These are phyloP conservation scores for Carlito syrichta DNA, from an alignment of 2,113 vertebrate species.

Conservation along the genomic window DNA sequence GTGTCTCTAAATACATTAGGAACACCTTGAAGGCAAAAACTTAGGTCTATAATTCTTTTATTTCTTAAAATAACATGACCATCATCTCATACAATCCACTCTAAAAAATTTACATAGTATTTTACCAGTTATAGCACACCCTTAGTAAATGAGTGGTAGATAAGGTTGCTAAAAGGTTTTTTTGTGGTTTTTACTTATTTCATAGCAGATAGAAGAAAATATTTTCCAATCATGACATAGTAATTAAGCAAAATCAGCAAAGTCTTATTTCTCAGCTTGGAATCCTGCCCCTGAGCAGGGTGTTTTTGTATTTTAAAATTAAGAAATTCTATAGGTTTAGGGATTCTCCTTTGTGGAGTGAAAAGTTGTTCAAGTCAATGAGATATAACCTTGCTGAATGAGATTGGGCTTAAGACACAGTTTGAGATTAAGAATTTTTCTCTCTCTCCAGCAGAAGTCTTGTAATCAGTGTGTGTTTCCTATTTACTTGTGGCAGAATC, in stretches of 20 bases:
- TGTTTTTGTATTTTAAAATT: neutral
- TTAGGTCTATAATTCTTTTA: neutral
- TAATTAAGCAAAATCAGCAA: neutral
- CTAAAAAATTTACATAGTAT: neutral
- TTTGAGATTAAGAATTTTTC: neutral
- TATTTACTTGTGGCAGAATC: conserved; percentile 17
- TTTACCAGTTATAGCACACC: neutral
- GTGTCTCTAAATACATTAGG: neutral
- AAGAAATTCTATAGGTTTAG: neutral
- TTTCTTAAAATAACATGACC: neutral
- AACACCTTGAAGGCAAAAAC: neutral
- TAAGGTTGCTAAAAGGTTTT: neutral
- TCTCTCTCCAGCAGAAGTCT: neutral
- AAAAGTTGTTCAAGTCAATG: neutral
- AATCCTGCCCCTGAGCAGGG: neutral
- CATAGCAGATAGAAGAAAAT: neutral
- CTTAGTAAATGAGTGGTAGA: neutral
- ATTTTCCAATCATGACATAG: neutral
- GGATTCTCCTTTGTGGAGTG: neutral
- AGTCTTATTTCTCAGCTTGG: neutral
- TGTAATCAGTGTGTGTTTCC: neutral
- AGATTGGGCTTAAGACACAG: neutral
- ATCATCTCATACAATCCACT: neutral
- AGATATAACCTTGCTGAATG: neutral
- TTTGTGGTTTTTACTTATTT: neutral